These are phyloP conservation scores for Dasyprocta punctata DNA, from an alignment of 2,113 vertebrate species.

Conservation along the genomic window DNA sequence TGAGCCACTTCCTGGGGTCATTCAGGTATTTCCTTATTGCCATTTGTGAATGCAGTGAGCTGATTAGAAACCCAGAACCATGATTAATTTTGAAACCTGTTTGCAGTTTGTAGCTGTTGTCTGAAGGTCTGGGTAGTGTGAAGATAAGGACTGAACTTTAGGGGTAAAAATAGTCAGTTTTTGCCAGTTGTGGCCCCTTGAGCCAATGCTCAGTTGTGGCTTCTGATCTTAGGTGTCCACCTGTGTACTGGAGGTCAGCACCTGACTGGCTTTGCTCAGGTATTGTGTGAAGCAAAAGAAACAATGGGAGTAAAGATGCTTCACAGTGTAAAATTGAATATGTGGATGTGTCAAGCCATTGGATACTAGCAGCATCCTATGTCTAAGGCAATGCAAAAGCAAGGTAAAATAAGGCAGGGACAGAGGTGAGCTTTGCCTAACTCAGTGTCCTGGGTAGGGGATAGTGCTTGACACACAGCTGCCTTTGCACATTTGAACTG, in stretches of 20 bases:
- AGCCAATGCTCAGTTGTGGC: not conserved
- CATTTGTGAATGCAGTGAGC: not conserved
- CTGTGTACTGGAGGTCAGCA: rapidly evolving
- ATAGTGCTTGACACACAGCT: rapidly evolving
- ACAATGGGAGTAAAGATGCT: rapidly evolving
- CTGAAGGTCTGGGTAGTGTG: not conserved
- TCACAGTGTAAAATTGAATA: not conserved
- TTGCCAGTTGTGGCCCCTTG: not conserved
- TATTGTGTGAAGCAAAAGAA: not conserved
- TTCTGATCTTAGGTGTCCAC: not conserved
- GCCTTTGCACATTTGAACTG: not conserved
- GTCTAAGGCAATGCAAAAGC: not conserved
- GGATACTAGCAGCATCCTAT: rapidly evolving
- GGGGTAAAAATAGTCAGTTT: not conserved
- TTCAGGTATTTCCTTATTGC: not conserved
- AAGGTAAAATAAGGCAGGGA: not conserved
- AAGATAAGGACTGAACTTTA: not conserved
- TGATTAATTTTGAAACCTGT: not conserved
- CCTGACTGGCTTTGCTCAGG: not conserved
- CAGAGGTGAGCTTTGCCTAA: not conserved
- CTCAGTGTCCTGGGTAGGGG: rapidly evolving
- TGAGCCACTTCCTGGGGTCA: not conserved
- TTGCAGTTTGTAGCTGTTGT: not conserved
- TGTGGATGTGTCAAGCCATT: rapidly evolving
- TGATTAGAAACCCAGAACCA: not conserved